These are phyloP conservation scores for Acrossocheilus fasciatus DNA, from an alignment of 2,797 vertebrate genomes.

Conservation along the genomic window DNA sequence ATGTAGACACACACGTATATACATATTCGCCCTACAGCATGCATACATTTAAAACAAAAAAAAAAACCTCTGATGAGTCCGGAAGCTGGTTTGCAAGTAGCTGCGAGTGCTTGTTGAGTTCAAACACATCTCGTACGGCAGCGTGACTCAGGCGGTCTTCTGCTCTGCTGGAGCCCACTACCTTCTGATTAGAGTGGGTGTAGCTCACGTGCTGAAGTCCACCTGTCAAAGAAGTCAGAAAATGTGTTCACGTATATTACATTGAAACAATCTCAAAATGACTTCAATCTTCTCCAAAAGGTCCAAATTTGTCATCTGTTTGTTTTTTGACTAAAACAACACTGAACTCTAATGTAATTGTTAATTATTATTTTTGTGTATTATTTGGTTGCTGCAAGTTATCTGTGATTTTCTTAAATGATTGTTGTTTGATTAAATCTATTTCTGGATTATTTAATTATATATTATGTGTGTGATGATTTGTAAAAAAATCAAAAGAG, in stretches of 20 bases:
- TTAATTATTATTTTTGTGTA: not conserved
- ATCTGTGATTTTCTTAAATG: not conserved
- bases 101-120: slow-evolving; percentile 89
- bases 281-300: not conserved
- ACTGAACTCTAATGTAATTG: not conserved
- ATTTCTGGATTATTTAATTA: not conserved
- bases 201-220: slow-evolving; percentile 87
- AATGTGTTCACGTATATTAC: not conserved
- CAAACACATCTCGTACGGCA: slow-evolving; percentile 89
- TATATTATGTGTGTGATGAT: not conserved
- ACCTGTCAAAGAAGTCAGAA: slow-evolving; percentile 70
- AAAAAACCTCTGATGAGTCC: slow-evolving; percentile 82
- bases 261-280: not conserved
- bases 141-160: slow-evolving; percentile 90
- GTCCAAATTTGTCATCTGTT: not conserved
- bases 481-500: not conserved
- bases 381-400: too few relatives aligned
- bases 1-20: too few relatives aligned
- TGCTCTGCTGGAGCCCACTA: slow-evolving; percentile 93
- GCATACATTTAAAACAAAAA: not conserved
- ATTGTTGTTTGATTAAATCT: not conserved
- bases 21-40: not conserved
- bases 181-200: slow-evolving; percentile 93
- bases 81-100: slow-evolving; percentile 88
- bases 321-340: not conserved